Evolutionary conservation across 2,888 invertebrate genomes (phyloP).

Genomic region (Melinaea marsaeus): DNA sequence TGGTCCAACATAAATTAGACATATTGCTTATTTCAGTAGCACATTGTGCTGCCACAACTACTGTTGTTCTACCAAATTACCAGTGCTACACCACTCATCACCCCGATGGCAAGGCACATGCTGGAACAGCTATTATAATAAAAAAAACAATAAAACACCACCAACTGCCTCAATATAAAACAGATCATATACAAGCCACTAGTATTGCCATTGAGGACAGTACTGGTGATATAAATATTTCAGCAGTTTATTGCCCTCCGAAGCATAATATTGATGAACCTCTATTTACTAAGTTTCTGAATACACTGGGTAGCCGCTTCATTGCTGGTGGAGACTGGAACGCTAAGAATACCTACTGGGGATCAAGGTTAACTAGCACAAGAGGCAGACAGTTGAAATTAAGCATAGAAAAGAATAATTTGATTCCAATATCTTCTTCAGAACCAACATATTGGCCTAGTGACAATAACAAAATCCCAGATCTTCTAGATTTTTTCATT

Average conservation of each 20-base stretch:
- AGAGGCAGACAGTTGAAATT: constrained; percentile 19
- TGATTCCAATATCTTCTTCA: constrained; percentile 17
- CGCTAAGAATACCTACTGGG: constrained; percentile 29
- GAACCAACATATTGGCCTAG: constrained; percentile 34
- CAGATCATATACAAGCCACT: constrained; percentile 21
- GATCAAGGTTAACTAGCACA: constrained; percentile 20
- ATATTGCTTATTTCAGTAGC: constrained; percentile 30
- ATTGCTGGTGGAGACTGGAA: constrained; percentile 32
- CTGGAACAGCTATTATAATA: constrained; percentile 22
- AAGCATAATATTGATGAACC: constrained; percentile 15
- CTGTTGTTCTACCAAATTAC: constrained; percentile 11
- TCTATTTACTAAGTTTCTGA: constrained; percentile 12
- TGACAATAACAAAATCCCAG: constrained; percentile 28
- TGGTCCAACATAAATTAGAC: constrained; percentile 24
- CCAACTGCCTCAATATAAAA: constrained; percentile 7
- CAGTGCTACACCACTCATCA: constrained; percentile 23
- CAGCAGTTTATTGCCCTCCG: constrained; percentile 22
- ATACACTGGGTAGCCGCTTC: constrained; percentile 18
- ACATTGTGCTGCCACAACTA: constrained; percentile 20
- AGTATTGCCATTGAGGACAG: constrained; percentile 12
- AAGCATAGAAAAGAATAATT: constrained; percentile 7
- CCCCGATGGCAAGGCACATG: constrained; percentile 26
- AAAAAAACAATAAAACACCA: constrained; percentile 19
- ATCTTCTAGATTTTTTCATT: constrained; percentile 33
- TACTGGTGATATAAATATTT: constrained; percentile 5